A percentile compares a stretch with the other conserved stretches of the same genome.
These are phyloP conservation scores for Coluber constrictor DNA, from an alignment of 2,797 vertebrate species.

Conservation along the genomic window DNA sequence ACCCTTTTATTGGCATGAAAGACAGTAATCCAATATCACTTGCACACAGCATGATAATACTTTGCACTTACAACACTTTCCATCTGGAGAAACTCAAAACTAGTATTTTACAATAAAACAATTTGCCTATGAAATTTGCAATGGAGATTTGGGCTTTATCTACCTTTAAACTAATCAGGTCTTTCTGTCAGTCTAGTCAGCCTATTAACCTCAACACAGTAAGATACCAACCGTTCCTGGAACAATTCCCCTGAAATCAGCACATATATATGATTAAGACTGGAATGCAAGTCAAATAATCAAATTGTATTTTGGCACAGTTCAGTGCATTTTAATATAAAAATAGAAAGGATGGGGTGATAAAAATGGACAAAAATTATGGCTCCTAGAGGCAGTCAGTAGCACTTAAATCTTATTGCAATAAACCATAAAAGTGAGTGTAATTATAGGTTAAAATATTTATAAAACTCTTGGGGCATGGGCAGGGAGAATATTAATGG, in stretches of 20 bases:
- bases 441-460: neutral
- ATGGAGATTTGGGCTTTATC: neutral
- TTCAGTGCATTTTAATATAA: neutral
- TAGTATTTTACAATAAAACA: neutral
- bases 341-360: neutral
- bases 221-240: neutral
- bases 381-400: neutral
- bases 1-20: constrained; percentile 47
- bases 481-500: neutral
- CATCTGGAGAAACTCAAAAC: constrained; percentile 52
- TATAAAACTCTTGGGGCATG: neutral
- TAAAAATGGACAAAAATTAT: neutral
- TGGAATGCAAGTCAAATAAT: neutral
- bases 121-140: constrained; percentile 4
- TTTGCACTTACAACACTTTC: constrained; percentile 35
- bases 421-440: neutral
- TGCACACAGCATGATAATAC: constrained; percentile 29
- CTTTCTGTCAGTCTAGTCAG: neutral
- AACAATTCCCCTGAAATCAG: neutral
- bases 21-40: constrained; percentile 21
- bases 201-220: neutral
- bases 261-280: neutral
- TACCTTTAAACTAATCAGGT: constrained; percentile 17
- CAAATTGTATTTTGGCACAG: neutral
- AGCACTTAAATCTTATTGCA: neutral